Conservation (phyloP, 2,113 vertebrate genomes). For the Brevimyrus niger region DNA sequence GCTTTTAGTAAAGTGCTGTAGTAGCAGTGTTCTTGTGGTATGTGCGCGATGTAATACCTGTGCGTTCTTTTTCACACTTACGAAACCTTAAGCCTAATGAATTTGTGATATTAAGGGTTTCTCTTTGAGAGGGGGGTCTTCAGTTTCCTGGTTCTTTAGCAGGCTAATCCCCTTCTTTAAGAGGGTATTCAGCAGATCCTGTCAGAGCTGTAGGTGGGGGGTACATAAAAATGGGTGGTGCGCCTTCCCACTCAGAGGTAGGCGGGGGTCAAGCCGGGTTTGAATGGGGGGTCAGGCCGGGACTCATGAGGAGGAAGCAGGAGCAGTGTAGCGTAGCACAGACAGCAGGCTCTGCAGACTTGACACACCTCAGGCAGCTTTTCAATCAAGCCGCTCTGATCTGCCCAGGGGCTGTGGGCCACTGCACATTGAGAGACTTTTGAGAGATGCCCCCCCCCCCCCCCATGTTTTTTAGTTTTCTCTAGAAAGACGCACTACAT, state of each 20-base stretch:
- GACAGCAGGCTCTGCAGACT: background rate
- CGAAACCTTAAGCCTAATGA: background rate
- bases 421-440: background rate
- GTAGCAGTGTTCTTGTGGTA: background rate
- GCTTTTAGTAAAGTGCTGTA: background rate
- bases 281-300: slow-evolving; percentile 14
- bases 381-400: slow-evolving; percentile 2
- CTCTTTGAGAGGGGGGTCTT: slow-evolving; percentile 3
- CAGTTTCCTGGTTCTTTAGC: slow-evolving; percentile 42
- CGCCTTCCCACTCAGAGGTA: slow-evolving; percentile 25
- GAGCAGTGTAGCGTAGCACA: background rate
- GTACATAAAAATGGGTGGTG: background rate
- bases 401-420: background rate
- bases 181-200: slow-evolving; percentile 38
- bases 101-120: background rate
- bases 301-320: background rate
- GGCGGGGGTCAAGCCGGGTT: slow-evolving; percentile 43
- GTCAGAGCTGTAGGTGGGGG: background rate
- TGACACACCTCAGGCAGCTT: background rate
- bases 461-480: background rate
- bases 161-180: slow-evolving; percentile 49
- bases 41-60: background rate
- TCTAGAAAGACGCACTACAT: background rate
- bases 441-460: background rate
- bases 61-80: background rate